A percentile compares a stretch with the other conserved stretches of the same genome.
Conservation (phyloP, 2,888 invertebrate genomes). For the Cosmia pyralina region DNA sequence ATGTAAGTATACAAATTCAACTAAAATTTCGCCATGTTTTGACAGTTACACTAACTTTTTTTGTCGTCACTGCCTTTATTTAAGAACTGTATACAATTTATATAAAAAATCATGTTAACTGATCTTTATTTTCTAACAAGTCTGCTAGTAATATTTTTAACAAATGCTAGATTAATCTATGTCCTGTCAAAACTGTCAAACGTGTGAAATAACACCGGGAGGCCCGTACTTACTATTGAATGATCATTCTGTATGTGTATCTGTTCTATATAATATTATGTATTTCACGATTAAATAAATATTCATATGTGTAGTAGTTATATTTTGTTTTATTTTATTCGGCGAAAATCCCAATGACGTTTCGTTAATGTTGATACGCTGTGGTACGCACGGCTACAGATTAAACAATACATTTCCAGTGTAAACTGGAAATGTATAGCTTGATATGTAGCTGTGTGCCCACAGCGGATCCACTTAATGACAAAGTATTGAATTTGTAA, state of each 20-base stretch:
- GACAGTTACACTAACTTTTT: constrained; percentile 26
- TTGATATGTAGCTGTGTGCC: too few relatives aligned
- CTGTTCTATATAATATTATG: constrained; percentile 77
- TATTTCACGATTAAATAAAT: constrained; percentile 83
- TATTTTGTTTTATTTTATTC: constrained; percentile 74
- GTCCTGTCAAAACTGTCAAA: constrained; percentile 47
- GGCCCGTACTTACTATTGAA: constrained; percentile 68
- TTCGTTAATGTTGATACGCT: too few relatives aligned
- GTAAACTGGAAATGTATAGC: too few relatives aligned
- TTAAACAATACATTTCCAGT: too few relatives aligned
- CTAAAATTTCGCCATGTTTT: constrained; percentile 29
- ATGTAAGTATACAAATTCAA: constrained; percentile 40
- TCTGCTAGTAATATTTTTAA: neutral
- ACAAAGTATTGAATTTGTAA: neutral
- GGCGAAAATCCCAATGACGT: neutral
- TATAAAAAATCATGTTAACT: neutral
- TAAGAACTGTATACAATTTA: neutral
- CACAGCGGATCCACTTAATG: neutral
- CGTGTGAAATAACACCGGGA: constrained; percentile 31
- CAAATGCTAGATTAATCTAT: neutral
- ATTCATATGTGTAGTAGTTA: constrained; percentile 83
- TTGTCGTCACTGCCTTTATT: constrained; percentile 13
- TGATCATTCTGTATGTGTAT: constrained; percentile 53
- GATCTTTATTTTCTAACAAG: neutral
- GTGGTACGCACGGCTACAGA: too few relatives aligned